Base-by-base conservation (phyloP, 1,140 invertebrate genomes). In the Bombyx mandarina region DNA sequence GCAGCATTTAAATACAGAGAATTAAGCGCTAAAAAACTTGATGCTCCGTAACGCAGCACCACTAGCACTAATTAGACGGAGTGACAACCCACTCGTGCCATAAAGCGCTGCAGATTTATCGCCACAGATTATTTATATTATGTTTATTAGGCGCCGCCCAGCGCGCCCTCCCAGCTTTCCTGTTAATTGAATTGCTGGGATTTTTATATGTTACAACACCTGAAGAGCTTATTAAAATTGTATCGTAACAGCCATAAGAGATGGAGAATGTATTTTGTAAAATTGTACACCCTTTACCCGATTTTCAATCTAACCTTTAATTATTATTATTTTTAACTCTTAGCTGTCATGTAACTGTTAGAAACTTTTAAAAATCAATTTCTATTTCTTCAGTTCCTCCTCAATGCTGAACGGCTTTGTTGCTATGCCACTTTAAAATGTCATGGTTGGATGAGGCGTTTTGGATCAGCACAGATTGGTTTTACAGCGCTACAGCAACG, bases 31-130 rank as follows among this genome's bases (percentile, higher is more conserved):
- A 64, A 55, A 75, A 62, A 77, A 78, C 79, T 79, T 53, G 43
- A 51, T 50, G 49, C 47, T 62, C 53, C 43, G 53, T 47, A 56
- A 45, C 65, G 49, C 72, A 74, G 68, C 72, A 77, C 75, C 79
- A 82, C 81, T 86, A 84, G 79, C 73, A 77, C 81, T 86, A 86
- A 86, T 86, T 86, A 86, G 82, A 76, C 73, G 59, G 70, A 83
- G 82, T 86, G 83, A 85, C 83, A 86, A 86, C 83, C 83, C 83
- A 86, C 83, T 86, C 83, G 80, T 73, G 80, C 76, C 80, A 82
- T 87, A 87, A 85, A 85, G 77, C 82, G 80, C 72, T 81, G 82
- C 83, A 85, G 83, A 85, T 87, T 85, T 87, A 87, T 85, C 83
- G 83, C 79, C 74, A 63, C 80, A 85, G 83, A 87, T 85, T 85